These are phyloP conservation scores for Strigamia crassipes DNA, from an alignment of 2,888 invertebrate genomes.

Conservation along the genomic window DNA sequence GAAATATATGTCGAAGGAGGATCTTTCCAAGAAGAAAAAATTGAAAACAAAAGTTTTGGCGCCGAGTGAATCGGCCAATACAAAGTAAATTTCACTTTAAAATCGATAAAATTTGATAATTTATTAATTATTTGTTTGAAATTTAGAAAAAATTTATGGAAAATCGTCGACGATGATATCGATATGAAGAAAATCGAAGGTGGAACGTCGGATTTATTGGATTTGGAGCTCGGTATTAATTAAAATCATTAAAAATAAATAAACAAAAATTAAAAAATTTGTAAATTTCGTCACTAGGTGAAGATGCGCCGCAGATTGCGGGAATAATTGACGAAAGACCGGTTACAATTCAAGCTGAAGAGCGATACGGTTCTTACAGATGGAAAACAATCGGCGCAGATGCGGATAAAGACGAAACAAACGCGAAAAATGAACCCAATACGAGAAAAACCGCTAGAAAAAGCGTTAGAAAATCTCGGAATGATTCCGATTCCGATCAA, in stretches of 20 bases:
- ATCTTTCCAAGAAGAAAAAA: constrained; percentile 1
- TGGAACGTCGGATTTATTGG: not conserved
- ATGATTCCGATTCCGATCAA: constrained; percentile 49
- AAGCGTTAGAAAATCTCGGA: constrained; percentile 5
- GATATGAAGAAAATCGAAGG: constrained; percentile 5
- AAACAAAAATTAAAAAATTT: not conserved
- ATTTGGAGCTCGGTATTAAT: not conserved
- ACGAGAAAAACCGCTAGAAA: constrained; percentile 13
- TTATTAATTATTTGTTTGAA: not conserved
- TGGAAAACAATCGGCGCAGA: constrained; percentile 51
- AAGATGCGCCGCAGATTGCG: constrained; percentile 88
- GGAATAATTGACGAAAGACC: constrained; percentile 84
- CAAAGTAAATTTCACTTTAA: not conserved
- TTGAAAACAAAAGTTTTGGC: not conserved
- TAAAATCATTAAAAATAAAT: not conserved
- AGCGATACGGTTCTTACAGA: constrained; percentile 54
- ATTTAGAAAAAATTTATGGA: not conserved
- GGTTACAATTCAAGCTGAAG: constrained; percentile 63
- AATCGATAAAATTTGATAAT: not conserved
- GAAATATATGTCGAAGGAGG: not conserved
- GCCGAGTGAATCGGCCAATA: not conserved
- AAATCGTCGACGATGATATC: not conserved
- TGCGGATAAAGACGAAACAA: not conserved
- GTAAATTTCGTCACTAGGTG: constrained; percentile 60
- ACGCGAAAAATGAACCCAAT: not conserved